These are phyloP conservation scores for Empis livida DNA, from an alignment of 2,888 invertebrate species.

Conservation along the genomic window DNA sequence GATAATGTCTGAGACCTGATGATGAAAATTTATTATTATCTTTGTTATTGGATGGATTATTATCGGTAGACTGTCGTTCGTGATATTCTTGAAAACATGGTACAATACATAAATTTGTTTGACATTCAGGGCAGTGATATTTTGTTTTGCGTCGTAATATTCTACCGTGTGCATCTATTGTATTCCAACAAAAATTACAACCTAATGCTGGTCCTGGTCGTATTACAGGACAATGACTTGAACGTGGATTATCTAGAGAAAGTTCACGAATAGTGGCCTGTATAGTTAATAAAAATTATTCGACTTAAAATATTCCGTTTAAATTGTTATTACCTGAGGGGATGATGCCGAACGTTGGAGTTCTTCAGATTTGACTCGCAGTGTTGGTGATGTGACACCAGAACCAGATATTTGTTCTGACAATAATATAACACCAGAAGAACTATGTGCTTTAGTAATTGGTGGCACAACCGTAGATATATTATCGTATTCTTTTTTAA, in stretches of 20 bases:
- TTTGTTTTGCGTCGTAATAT: slow-evolving; percentile 76
- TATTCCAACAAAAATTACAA: slow-evolving; percentile 86
- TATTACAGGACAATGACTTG: slow-evolving; percentile 73
- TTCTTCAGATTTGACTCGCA: slow-evolving; percentile 45
- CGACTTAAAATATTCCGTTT: no score
- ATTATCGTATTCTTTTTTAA: slow-evolving; percentile 11
- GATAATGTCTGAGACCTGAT: slow-evolving; percentile 22
- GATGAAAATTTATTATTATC: slow-evolving; percentile 12
- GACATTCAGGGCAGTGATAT: slow-evolving; percentile 82
- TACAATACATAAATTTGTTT: slow-evolving; percentile 78
- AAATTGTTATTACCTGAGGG: slow-evolving; percentile 42
- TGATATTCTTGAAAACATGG: slow-evolving; percentile 81
- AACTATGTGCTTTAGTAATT: slow-evolving; percentile 13
- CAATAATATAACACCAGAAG: slow-evolving; percentile 18
- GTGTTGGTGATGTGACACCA: slow-evolving; percentile 23
- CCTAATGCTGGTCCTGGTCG: slow-evolving; percentile 73
- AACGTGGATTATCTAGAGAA: slow-evolving; percentile 40
- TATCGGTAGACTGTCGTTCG: slow-evolving; percentile 42
- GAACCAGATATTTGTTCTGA: slow-evolving; percentile 13
- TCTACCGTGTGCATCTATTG: slow-evolving; percentile 68
- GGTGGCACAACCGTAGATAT: slow-evolving; percentile 3
- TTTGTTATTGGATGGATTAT: slow-evolving; percentile 14
- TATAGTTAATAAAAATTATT: slow-evolving; percentile 7
- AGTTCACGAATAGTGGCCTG: slow-evolving; percentile 36
- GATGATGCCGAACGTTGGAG: slow-evolving; percentile 47